Base-by-base conservation (phyloP, 2,888 invertebrate genomes). In the Isoperla grammatica region DNA sequence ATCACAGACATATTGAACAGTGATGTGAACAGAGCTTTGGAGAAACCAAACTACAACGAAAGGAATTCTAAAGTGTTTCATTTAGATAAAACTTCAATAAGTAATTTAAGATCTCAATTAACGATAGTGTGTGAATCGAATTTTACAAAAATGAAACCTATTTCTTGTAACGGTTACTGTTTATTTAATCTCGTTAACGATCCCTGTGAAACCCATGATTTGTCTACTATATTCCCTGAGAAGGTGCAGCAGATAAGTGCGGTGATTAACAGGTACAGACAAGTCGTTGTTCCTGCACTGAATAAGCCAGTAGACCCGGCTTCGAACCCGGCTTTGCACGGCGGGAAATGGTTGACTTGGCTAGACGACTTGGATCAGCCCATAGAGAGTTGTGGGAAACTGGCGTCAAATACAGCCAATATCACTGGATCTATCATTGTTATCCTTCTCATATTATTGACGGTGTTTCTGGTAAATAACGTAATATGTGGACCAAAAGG, bases 1-100 rank as follows among this genome's bases (percentile, higher is more conserved):
- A 67, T 67, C 0, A 68, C 69, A 1, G 48, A 60, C 3, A 66
- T 74, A n/a, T 50, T 70, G 50, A 67, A 64, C 19, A 73, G 74
- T 56, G 64, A 70, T 2, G 40, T n/a, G 13, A 15, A 42, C 12
- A 4, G 4, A 40, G 40, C 40, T 4, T 15, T 40, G 4, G 40
- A 29, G 29, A 15, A 40, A 40, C 4, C 40, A 4, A 12, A 15
- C 3, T 40, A 6, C 4, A 40, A 40, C 5, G 12, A 40, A 3
- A 40, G 15, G 12, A 29, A 29, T 8, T 8, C 4, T 29, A 4
- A 29, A 29, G 29, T 8, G 8, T 29, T 29, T 29, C 29, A 29
- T 8, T 6, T 29, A 29, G 29, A 29, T 8, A 4, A 29, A 29
- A 29, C 4, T 4, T 29, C 8, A 29, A 29, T 29, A 29, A 8